A percentile compares a stretch with the other conserved stretches of the same genome.
phyloP scores from a whole-genome alignment of 1,140 invertebrate species.

The Anoplophora glabripennis region DNA sequence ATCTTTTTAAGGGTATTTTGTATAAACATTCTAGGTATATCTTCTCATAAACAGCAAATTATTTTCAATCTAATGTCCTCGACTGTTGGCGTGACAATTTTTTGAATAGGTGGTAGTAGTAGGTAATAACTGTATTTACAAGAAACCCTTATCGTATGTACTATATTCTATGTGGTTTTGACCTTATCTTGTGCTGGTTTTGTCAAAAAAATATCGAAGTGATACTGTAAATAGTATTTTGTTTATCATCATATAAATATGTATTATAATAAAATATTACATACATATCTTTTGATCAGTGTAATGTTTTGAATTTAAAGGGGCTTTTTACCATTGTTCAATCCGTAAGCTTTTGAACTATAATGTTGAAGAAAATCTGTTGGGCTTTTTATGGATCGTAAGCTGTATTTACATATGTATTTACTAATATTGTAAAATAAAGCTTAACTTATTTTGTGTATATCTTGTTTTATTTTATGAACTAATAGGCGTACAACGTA shows the following conservation, averaged over 20 bases:
- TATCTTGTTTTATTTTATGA: conserved; percentile 21
- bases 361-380: conserved; percentile 32
- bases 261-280: conserved; percentile 22
- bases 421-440: conserved; percentile 47
- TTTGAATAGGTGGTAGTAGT: no score
- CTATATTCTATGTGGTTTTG: no score
- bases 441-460: conserved; percentile 52
- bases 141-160: no score
- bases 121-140: no score
- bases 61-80: no score
- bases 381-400: conserved; percentile 47
- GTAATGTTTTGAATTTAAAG: conserved; percentile 29
- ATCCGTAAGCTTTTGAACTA: conserved; percentile 21
- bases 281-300: conserved; percentile 44
- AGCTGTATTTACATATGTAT: conserved; percentile 43
- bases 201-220: conserved; percentile 8
- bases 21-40: no score
- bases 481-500: no score
- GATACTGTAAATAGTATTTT: conserved; percentile 29
- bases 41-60: no score
- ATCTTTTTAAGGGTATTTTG: no score
- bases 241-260: conserved; percentile 21
- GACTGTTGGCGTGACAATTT: no score
- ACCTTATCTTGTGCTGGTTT: no score
- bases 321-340: conserved; percentile 20